Conservation (phyloP, 1,140 invertebrate species). For the Antheraea mylitta region DNA sequence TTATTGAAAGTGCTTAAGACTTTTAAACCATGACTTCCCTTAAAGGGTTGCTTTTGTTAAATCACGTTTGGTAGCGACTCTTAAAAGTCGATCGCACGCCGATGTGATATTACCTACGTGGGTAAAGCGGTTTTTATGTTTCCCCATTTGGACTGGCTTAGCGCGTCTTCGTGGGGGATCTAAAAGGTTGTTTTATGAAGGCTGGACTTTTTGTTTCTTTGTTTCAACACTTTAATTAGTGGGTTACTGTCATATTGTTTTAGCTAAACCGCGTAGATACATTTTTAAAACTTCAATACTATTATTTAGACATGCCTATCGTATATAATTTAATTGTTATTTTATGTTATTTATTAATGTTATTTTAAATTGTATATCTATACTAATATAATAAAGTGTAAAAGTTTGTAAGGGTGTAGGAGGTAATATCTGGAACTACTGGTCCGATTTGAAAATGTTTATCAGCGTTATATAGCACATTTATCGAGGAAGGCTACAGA, state of each 20-base stretch:
- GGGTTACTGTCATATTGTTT: constrained; percentile 49
- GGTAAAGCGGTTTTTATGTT: constrained; percentile 45
- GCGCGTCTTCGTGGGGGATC: constrained; percentile 62
- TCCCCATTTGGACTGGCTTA: constrained; percentile 37
- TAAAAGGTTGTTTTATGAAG: constrained; percentile 44
- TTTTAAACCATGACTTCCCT: constrained; percentile 67
- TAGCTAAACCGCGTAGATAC: constrained; percentile 20
- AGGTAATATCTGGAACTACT: no score
- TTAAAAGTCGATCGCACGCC: constrained; percentile 47
- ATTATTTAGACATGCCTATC: neutral
- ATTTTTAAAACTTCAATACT: neutral
- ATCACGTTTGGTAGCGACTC: constrained; percentile 55
- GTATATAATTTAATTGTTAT: neutral
- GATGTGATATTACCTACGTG: constrained; percentile 45
- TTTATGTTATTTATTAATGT: no score
- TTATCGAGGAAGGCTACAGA: no score
- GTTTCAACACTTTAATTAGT: constrained; percentile 65
- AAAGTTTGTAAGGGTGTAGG: no score
- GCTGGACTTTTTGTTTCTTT: constrained; percentile 47
- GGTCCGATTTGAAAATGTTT: no score
- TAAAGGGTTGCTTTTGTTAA: constrained; percentile 73
- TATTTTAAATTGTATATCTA: constrained; percentile 1
- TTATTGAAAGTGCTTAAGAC: constrained; percentile 69
- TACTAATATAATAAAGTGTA: no score
- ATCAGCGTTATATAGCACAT: no score